Evolutionary conservation across 2,113 vertebrate genomes (phyloP).

Genomic region (Halichoeres trimaculatus): DNA sequence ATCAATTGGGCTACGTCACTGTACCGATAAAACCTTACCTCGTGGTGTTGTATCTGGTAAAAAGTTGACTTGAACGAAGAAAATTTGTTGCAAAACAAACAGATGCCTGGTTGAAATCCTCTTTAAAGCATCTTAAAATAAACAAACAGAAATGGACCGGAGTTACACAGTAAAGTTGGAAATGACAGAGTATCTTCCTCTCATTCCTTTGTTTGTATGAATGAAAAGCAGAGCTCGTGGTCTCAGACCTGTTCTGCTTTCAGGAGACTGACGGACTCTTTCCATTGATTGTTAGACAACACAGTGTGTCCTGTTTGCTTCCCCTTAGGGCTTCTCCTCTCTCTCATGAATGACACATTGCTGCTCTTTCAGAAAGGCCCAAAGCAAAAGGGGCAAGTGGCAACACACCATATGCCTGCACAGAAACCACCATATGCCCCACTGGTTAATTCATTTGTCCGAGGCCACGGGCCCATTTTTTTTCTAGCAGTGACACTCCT

Average conservation of each 20-base stretch:
- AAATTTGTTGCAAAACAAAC: no score
- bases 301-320: constrained; percentile 9
- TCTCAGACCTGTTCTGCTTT: not conserved
- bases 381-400: constrained; percentile 66
- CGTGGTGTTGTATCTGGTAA: no score
- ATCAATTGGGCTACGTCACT: no score
- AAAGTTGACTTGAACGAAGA: no score
- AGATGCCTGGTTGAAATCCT: no score
- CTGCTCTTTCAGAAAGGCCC: constrained; percentile 58
- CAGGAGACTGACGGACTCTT: not conserved
- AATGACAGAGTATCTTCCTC: no score
- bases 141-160: no score
- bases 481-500: constrained; percentile 34
- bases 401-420: constrained; percentile 77
- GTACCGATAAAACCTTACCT: no score
- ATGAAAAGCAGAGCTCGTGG: not conserved
- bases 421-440: constrained; percentile 77
- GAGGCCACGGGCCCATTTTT: constrained; percentile 55
- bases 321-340: constrained; percentile 22
- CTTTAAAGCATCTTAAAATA: not conserved
- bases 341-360: constrained; percentile 71
- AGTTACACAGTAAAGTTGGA: no score
- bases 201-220: not conserved
- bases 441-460: constrained; percentile 77
- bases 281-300: not conserved